Evolutionary conservation across 2,797 vertebrate genomes (phyloP).

Genomic region (Trachops cirrhosus): DNA sequence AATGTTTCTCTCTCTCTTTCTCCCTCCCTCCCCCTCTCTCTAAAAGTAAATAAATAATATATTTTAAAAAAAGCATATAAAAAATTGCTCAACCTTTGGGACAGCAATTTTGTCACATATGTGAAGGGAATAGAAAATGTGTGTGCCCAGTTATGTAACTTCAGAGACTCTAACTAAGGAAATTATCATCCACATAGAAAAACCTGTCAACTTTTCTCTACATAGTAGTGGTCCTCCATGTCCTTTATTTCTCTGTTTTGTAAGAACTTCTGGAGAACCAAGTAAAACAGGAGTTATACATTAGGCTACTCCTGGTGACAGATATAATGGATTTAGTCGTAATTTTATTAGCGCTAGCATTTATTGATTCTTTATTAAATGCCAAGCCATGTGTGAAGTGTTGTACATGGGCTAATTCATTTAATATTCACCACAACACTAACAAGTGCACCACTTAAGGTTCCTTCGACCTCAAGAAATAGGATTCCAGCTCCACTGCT

Average conservation of each 20-base stretch:
- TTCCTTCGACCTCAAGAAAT: neutral
- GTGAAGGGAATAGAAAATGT: constrained; percentile 31
- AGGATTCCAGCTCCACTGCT: neutral
- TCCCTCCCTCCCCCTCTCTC: no score
- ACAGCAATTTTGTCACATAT: neutral
- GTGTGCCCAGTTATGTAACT: neutral
- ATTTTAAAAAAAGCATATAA: no score
- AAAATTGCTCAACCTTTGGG: neutral
- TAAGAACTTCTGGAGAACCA: constrained; percentile 50
- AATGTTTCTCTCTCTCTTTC: no score
- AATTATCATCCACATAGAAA: constrained; percentile 42
- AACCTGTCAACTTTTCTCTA: constrained; percentile 11
- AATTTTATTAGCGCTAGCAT: constrained; percentile 48
- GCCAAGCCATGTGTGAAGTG: neutral
- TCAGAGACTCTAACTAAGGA: constrained; percentile 32
- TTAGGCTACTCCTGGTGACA: neutral
- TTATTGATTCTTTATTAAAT: constrained; percentile 53
- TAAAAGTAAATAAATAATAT: no score
- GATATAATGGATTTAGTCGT: constrained; percentile 19
- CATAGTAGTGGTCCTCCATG: neutral
- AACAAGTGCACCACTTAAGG: neutral
- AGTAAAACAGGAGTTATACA: constrained; percentile 32
- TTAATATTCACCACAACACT: neutral
- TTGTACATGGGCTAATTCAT: constrained; percentile 36
- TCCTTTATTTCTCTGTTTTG: constrained; percentile 37